Conservation (phyloP, 1,140 invertebrate genomes). For the Heliconius nattereri region DNA sequence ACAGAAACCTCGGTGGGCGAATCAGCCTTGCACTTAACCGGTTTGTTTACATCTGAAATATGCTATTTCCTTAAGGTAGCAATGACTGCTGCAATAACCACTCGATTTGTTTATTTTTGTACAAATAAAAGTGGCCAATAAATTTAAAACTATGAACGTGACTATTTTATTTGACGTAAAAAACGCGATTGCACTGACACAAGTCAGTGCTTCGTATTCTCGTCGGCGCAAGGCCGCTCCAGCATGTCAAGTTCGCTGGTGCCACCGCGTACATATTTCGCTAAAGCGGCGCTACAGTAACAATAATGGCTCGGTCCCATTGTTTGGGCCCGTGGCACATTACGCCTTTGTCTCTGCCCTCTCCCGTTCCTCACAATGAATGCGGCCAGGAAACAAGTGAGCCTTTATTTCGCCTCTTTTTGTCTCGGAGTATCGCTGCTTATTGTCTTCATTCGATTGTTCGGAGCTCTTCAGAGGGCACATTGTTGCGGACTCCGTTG, state of each 20-base stretch:
- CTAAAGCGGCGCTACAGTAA: conserved; percentile 77
- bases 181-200: conserved; percentile 36
- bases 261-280: conserved; percentile 73
- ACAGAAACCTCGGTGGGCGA: too few species aligned
- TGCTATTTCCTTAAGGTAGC: too few species aligned
- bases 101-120: background rate
- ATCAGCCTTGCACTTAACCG: too few species aligned
- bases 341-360: conserved; percentile 81
- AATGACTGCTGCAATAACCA: too few species aligned
- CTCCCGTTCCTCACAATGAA: conserved; percentile 80
- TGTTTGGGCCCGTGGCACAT: conserved; percentile 80
- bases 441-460: conserved; percentile 82
- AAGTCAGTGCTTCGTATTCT: conserved; percentile 49
- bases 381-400: conserved; percentile 81
- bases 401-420: conserved; percentile 81
- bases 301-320: conserved; percentile 78
- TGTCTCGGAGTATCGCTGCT: conserved; percentile 81
- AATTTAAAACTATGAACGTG: too few species aligned
- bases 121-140: too few species aligned
- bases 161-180: background rate
- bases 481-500: conserved; percentile 79
- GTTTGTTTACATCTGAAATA: too few species aligned
- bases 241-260: conserved; percentile 76
- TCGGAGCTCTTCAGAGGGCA: conserved; percentile 79
- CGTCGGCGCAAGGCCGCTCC: conserved; percentile 65